Evolutionary conservation across 2,888 invertebrate species (phyloP), one percentile per base, ranked within the genome.

Genomic region (Lamellibrachia satsuma): DNA sequence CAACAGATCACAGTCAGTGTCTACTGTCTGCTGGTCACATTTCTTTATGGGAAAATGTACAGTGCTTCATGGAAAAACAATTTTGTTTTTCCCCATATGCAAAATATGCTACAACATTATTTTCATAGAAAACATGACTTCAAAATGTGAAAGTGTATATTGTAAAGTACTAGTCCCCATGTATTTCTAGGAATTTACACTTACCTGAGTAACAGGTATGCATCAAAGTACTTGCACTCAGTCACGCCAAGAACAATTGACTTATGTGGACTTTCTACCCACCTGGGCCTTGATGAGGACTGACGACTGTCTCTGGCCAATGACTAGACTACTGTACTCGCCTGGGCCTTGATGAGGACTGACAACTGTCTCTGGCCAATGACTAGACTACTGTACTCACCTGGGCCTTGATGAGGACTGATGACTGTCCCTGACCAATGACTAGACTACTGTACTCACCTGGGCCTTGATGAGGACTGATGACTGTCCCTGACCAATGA

Each of bases 251-350:
- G 39, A 39, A 39, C 39, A 39, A 39, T 39, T 39, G 39, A 39
- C 39, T 39, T 39, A 39, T 39, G 39, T 39, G 39, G 1, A 39
- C 39, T 39, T 39, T 39, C 39, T 39, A 39, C 39, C 39, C 39
- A 39, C 39, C 39, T 39, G 39, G 39, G 95, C 95, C 51, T 93
- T 93, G 75, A 95, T 93, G 15, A 95, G 92, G 7, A 95, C 94
- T 1, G 95, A 95, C 11, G 95, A 95, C 93, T 95, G 95, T 7
- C 95, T 95, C n/a, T 94, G 93, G 52, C 94, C 94, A 3, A 96
- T 93, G 1, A 94, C 93, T 39, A 39, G 39, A 39, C 39, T 39
- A 39, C 39, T 39, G 22, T 55, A 15, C 91, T 39, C 93, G 95
- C 95, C 95, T 95, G 93, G 27, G 95, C 95, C 51, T 93, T 93